Evolutionary conservation across 2,888 invertebrate species (phyloP), one percentile per base, ranked within the genome.

Genomic region (Zele albiditarsus): DNA sequence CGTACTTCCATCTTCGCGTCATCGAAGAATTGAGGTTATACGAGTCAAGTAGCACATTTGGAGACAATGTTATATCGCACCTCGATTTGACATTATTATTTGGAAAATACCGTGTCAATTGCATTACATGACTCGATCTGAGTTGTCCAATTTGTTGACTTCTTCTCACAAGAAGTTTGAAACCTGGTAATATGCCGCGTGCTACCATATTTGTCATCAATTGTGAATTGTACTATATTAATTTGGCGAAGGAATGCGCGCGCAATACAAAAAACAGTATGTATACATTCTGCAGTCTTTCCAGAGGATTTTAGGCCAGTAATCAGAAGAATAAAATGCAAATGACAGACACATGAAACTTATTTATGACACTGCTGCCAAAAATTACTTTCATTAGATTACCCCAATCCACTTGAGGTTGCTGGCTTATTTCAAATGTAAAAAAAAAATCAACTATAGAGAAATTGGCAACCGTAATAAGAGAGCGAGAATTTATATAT

Each of bases 21-120:
- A n/a, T 8, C 4, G 31, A 25, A 25, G 14, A 31, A 20, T 68
- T 58, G 58, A 70, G 70, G 70, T 70, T 70, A 70, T 42, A 25
- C 31, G 70, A 42, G 2, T 16, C 3, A n/a, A 68, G 23, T 14
- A 31, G 46, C 1, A 23, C n/a, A 27, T 8, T 38, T 25, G 60
- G 38, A 14, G 20, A 16, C 1, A 5, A 38, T 38, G 0, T 31
- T 25, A 25, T 38, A 16, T 23, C 10, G 38, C 16, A 60, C 23
- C 25, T 42, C 25, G 70, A 38, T 60, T 60, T 10, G 4, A 46
- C n/a, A 53, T 8, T 20, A 20, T 20, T 10, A 53, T 4, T 20
- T 6, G 10, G 2, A 8, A 20, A 10, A 53, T n/a, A 65, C 12
- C 10, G 23, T 38, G 38, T 53, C n/a, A 46, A 33, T 63, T 33